A percentile compares a stretch with the other conserved stretches of the same genome.
Evolutionary conservation across 2,797 vertebrate genomes (phyloP).

Genomic region (Erpetoichthys calabaricus): DNA sequence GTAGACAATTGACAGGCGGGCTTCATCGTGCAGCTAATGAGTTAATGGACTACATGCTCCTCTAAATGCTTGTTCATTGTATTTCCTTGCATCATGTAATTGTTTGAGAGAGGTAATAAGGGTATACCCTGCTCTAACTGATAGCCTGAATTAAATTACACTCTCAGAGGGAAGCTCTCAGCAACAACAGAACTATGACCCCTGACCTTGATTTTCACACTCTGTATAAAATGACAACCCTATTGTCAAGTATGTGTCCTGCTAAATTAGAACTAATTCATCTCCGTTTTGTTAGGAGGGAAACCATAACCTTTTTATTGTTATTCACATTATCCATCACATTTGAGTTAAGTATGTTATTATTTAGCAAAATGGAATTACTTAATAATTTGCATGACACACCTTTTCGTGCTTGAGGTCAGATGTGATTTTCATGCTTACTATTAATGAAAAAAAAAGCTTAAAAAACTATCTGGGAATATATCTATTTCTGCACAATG

Average conservation of each 20-base stretch:
- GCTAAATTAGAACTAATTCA: slow-evolving; percentile 28
- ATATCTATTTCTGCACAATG: too few species aligned
- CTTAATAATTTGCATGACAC: slow-evolving; percentile 8
- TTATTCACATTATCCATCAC: slow-evolving; percentile 8
- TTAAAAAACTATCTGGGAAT: too few species aligned
- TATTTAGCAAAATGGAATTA: slow-evolving; percentile 11
- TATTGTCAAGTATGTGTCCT: slow-evolving; percentile 25
- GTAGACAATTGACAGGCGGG: slow-evolving; percentile 43
- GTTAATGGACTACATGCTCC: slow-evolving; percentile 61
- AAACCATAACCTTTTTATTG: slow-evolving; percentile 14
- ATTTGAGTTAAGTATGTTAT: not conserved
- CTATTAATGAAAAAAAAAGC: too few species aligned
- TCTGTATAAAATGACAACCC: slow-evolving; percentile 48
- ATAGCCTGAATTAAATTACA: slow-evolving; percentile 64
- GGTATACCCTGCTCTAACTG: slow-evolving; percentile 63
- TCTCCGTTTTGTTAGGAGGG: slow-evolving; percentile 23
- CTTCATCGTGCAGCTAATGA: slow-evolving; percentile 57
- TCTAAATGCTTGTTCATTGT: slow-evolving; percentile 62
- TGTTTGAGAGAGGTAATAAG: slow-evolving; percentile 65
- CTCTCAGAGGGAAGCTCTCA: slow-evolving; percentile 53
- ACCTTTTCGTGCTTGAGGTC: not conserved
- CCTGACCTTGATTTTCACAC: slow-evolving; percentile 56
- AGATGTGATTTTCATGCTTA: too few species aligned
- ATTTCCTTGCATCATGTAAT: slow-evolving; percentile 62
- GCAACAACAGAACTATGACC: slow-evolving; percentile 54